Evolutionary conservation across 2,113 vertebrate species (phyloP), one percentile per base, ranked within the genome.

Genomic region (Lamprotornis superbus): DNA sequence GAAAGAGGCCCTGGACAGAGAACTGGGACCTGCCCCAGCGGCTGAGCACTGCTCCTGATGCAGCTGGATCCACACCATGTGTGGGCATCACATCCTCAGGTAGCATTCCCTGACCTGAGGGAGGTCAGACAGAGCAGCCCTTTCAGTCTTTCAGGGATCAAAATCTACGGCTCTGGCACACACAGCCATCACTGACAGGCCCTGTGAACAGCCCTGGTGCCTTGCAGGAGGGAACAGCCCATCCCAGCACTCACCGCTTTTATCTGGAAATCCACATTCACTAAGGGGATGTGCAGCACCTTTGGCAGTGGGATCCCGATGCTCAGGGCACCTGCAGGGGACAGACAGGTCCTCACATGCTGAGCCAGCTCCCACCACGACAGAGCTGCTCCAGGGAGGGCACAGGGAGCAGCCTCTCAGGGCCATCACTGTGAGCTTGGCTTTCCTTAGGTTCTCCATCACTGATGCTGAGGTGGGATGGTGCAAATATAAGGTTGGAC

Each of bases 281-380:
- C 0, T 0, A 94, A 13, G 37, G 76, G 24, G 9, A 94, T 80
- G 60, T 8, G 77, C 59, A 96, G 35, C 78, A 97, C 19, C 0
- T 24, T 60, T 0, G 95, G 89, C 53, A 96, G 90, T 0, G 96
- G 95, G 65, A 94, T 83, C 30, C 93, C 91, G 0, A 10, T 1
- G 12, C 7, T 3, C 75, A 97, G 84, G 42, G 13, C 44, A 10
- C 6, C 96, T 96, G 71, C 25, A 33, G 77, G 89, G 60, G 16
- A 94, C 69, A 94, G 37, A 55, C 18, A 31, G 56, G 33, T 22
- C 68, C 71, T 79, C 3, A 65, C 3, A 1, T 5, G 4, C 23
- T 0, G 55, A 79, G 37, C 50, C 56, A 28, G 47, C 52, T 27
- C 71, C 46, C 15, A 0, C 11, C 47, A 4, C 0, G 0, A 1